A percentile compares a stretch with the other conserved stretches of the same genome.
Evolutionary conservation across 2,888 invertebrate species (phyloP).

Genomic region (Gasteruption jaculator): DNA sequence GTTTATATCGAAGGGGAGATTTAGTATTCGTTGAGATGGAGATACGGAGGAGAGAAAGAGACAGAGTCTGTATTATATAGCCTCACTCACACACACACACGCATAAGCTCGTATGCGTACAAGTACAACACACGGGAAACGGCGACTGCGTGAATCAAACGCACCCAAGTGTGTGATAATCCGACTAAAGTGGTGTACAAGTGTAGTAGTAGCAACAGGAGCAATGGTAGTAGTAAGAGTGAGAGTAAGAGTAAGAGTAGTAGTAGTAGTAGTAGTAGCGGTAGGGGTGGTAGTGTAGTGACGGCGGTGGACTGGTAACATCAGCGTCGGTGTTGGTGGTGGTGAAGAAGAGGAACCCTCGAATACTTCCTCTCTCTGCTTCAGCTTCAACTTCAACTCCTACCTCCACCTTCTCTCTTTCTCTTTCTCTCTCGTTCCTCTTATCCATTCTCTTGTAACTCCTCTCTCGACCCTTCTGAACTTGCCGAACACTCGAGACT

Average conservation of each 20-base stretch:
- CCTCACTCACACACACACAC: too few relatives aligned
- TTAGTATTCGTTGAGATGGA: conserved; percentile 13
- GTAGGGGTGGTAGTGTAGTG: too few relatives aligned
- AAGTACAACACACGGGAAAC: conserved; percentile 25
- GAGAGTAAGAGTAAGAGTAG: too few relatives aligned
- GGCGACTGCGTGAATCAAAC: conserved; percentile 33
- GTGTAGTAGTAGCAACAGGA: too few relatives aligned
- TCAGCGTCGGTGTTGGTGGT: too few relatives aligned
- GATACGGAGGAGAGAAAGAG: conserved; percentile 17
- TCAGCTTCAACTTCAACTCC: too few relatives aligned
- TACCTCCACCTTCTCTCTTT: conserved; percentile 14
- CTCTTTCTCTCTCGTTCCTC: conserved; percentile 12
- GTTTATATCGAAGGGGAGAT: too few relatives aligned
- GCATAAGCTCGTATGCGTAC: too few relatives aligned
- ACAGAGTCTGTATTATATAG: conserved; percentile 20
- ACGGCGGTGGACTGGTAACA: too few relatives aligned
- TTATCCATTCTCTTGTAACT: conserved; percentile 17
- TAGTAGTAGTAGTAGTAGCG: too few relatives aligned
- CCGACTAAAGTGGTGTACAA: too few relatives aligned
- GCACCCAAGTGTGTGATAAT: conserved; percentile 37
- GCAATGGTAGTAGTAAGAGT: conserved; percentile 31
- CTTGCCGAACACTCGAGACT: conserved; percentile 31
- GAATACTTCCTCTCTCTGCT: conserved; percentile 15
- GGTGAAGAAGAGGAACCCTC: too few relatives aligned
- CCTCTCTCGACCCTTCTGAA: conserved; percentile 26